Evolutionary conservation across 2,888 invertebrate species (phyloP).

Genomic region (Drosophila acutilabella): DNA sequence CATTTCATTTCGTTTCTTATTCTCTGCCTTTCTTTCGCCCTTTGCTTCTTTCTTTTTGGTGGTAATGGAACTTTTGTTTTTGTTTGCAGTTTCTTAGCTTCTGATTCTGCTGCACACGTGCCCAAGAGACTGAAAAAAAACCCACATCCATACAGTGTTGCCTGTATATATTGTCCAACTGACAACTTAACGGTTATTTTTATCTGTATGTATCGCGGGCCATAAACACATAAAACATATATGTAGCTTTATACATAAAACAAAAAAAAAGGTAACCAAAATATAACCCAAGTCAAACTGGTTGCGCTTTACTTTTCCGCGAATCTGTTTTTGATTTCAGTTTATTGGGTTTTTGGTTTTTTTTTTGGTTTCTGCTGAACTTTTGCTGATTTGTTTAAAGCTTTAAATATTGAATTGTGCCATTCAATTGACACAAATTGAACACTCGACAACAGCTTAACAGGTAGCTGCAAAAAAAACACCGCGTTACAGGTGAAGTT

Average conservation of each 20-base stretch:
- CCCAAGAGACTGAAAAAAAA: slow-evolving; percentile 1
- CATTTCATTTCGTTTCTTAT: slow-evolving; percentile 5
- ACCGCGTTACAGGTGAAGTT: slow-evolving; percentile 33
- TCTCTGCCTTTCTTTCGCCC: not conserved
- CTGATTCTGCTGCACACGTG: not conserved
- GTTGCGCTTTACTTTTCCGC: slow-evolving; percentile 60
- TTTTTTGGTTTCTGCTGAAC: slow-evolving; percentile 27
- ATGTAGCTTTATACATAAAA: not conserved
- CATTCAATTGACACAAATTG: slow-evolving; percentile 69
- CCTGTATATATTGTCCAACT: slow-evolving; percentile 21
- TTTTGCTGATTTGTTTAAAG: slow-evolving; percentile 66
- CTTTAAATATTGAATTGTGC: slow-evolving; percentile 51
- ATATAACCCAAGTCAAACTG: slow-evolving; percentile 49
- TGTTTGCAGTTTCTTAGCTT: slow-evolving; percentile 55
- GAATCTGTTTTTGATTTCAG: slow-evolving; percentile 35
- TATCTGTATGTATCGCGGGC: slow-evolving; percentile 20
- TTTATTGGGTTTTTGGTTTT: slow-evolving; percentile 4
- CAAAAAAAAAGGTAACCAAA: slow-evolving; percentile 19
- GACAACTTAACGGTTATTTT: slow-evolving; percentile 62
- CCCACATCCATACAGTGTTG: too few relatives aligned
- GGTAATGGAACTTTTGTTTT: slow-evolving; percentile 57
- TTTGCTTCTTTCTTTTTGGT: not conserved
- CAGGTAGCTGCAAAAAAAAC: slow-evolving; percentile 33
- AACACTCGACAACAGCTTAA: slow-evolving; percentile 9
- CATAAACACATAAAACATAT: slow-evolving; percentile 36